phyloP scores from a whole-genome alignment of 2,797 vertebrate genomes.

The Hyperoplus lanceolatus region DNA sequence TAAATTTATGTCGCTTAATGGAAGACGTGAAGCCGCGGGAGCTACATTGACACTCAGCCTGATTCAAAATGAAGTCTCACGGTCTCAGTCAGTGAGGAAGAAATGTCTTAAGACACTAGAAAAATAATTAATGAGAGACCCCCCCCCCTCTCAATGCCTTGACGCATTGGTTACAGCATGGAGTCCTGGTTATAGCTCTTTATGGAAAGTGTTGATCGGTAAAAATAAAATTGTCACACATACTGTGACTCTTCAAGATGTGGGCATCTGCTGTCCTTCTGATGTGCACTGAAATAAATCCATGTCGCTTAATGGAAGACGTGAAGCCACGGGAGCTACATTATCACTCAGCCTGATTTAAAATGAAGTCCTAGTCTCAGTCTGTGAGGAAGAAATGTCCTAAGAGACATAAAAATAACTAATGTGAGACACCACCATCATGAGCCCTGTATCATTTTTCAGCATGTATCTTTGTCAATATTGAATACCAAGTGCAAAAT shows the following conservation, averaged over 20 bases:
- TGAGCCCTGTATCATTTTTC: no score
- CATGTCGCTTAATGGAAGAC: constrained; percentile 3
- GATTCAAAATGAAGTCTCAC: background rate
- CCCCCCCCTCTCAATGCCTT: no score
- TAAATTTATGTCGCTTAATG: constrained; percentile 8
- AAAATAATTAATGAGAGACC: constrained; percentile 9
- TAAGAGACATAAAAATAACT: constrained; percentile 6
- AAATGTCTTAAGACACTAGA: constrained; percentile 8
- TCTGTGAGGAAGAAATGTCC: constrained; percentile 4
- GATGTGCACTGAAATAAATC: constrained; percentile 18
- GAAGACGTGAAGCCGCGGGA: background rate
- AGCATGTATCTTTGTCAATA: constrained; percentile 20
- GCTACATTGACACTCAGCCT: constrained; percentile 2
- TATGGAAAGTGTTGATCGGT: background rate
- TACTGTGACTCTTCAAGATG: background rate
- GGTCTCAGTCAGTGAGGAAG: background rate
- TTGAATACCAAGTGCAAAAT: constrained; percentile 13
- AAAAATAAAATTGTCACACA: background rate
- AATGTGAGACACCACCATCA: background rate
- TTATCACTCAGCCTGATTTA: background rate
- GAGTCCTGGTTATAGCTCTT: background rate
- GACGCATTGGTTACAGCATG: no score
- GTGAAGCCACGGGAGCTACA: background rate
- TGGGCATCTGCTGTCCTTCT: constrained; percentile 19
- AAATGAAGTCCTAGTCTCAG: background rate